A percentile compares a stretch with the other conserved stretches of the same genome.
phyloP scores from a whole-genome alignment of 2,888 invertebrate genomes.

The Philereme transversata region DNA sequence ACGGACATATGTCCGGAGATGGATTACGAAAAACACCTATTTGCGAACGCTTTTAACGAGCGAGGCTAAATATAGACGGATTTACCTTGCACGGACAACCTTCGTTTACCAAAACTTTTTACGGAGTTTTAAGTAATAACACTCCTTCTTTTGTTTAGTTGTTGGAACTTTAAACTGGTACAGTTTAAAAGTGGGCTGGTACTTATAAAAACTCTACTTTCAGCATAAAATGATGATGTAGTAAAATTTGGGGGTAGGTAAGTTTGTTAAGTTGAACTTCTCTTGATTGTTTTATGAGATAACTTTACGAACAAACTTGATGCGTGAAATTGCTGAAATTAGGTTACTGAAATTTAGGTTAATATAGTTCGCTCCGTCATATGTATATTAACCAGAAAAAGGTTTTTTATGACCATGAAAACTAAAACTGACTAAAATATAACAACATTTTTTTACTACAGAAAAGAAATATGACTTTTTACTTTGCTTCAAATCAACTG shows the following conservation, averaged over 20 bases:
- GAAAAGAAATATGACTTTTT: no score
- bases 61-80: slow-evolving; percentile 36
- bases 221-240: slow-evolving; percentile 29
- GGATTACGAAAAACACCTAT: slow-evolving; percentile 61
- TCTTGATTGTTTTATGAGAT: slow-evolving; percentile 38
- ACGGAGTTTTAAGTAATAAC: not conserved
- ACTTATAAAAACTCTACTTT: slow-evolving; percentile 24
- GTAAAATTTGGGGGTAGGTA: slow-evolving; percentile 28
- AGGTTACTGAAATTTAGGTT: slow-evolving; percentile 1
- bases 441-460: no score
- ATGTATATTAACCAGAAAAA: no score
- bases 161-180: not conserved
- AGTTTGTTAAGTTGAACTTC: slow-evolving; percentile 36
- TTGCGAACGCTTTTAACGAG: slow-evolving; percentile 52
- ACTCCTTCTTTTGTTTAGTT: not conserved
- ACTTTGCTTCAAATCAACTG: no score
- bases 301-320: slow-evolving; percentile 26
- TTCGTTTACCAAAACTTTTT: not conserved
- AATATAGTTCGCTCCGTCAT: not conserved
- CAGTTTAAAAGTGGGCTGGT: slow-evolving; percentile 14
- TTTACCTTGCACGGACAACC: slow-evolving; percentile 37
- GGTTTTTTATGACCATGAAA: no score
- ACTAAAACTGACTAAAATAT: no score
- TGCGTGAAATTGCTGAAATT: slow-evolving; percentile 10
- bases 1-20: slow-evolving; percentile 52